Base-by-base conservation (phyloP, 2,113 vertebrate species). In the Malurus melanocephalus region DNA sequence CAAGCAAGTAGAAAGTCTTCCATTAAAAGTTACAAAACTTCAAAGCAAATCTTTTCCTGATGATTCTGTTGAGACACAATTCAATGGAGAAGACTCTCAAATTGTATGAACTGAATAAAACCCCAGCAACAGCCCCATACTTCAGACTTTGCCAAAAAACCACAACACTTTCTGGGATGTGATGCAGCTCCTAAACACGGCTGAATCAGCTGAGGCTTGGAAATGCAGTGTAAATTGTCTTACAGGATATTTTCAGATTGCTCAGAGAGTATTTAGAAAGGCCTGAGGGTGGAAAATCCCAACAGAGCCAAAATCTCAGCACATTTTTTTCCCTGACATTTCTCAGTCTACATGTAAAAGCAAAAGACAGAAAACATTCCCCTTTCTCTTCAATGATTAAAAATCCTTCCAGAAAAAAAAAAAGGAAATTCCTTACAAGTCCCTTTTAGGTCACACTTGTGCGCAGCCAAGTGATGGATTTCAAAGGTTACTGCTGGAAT, bases 401-500 rank as follows among this genome's bases (percentile, higher is more conserved):
- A 68, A 88, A 53, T 48, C 30, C 68, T 75, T 75, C 5, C 14
- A 55, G 17, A 33, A 38, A 38, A 38, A 35, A 67, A 53, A 60
- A 49, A 40, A 80, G 8, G 21, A 45, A n/a, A 77, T 72, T 68
- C 88, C 49, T 80, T 35, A 11, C 40, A 90, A 91, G 68, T 53
- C 59, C 43, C 55, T 26, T 20, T 93, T 42, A 88, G 90, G 53
- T 59, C 28, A 33, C 65, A 35, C 48, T 38, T 88, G 23, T 32
- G 92, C 55, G 93, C 91, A 65, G 90, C 81, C 80, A 88, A 66
- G 80, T 91, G 94, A 94, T 80, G 71, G 69, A 94, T 84, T 66
- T 89, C 83, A 90, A 93, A 95, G 74, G 94, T 86, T 92, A 80
- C 92, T 91, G 43, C 93, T 79, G 60, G 96, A 97, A 92, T 94